Percentiles rank a stretch among this genome's conserved stretches.
These are phyloP conservation scores for Drosophila sulfurigaster DNA, from an alignment of 1,140 invertebrate genomes.

Conservation along the genomic window DNA sequence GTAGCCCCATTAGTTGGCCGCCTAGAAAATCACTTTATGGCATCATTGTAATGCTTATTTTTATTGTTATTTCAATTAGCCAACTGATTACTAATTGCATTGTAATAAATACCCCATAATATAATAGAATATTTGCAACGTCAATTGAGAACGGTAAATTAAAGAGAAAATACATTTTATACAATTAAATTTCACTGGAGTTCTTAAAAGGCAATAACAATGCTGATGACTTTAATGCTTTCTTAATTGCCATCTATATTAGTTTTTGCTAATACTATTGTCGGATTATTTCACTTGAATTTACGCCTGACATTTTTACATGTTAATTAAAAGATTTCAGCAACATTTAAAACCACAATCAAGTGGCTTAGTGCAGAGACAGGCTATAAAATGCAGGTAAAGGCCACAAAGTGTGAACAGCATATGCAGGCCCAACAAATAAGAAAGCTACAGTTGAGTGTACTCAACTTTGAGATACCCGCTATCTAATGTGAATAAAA, in stretches of 20 bases:
- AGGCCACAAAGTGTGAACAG: conserved; percentile 35
- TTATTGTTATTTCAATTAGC: conserved; percentile 24
- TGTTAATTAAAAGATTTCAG: no score
- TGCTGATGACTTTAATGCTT: no score
- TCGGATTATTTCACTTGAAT: no score
- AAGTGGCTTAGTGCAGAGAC: conserved; percentile 15
- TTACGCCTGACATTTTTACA: no score
- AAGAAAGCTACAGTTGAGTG: no score
- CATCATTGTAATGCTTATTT: conserved; percentile 16
- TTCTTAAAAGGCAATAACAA: no score
- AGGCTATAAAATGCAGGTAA: conserved; percentile 32
- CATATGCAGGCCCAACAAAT: conserved; percentile 17
- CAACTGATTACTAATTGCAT: conserved; percentile 19
- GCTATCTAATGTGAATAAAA: no score
- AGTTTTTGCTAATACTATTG: no score
- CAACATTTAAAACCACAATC: neutral
- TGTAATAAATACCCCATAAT: neutral
- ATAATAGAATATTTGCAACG: no score
- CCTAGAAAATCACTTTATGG: conserved; percentile 6
- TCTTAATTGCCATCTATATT: no score
- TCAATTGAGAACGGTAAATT: neutral
- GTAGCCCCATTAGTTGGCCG: neutral
- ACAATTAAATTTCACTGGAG: no score
- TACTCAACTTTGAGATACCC: no score
- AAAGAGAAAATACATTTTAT: neutral